A percentile compares a stretch with the other conserved stretches of the same genome.
Evolutionary conservation across 92 coral and sea anemone species (phyloP).

Genomic region (Hydrozoanthus gracilis): DNA sequence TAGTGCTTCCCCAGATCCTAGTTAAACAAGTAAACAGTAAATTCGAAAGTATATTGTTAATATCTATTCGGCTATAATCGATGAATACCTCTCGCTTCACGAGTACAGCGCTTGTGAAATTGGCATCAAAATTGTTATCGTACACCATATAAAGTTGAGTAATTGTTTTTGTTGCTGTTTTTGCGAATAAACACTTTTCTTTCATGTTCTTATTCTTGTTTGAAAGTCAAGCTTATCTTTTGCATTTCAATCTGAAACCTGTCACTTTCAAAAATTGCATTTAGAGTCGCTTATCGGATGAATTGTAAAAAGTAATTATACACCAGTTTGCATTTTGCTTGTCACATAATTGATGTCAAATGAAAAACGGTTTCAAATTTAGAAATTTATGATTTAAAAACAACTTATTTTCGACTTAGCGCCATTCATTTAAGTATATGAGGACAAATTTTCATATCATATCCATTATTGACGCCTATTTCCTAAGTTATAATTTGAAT

Average conservation of each 20-base stretch:
- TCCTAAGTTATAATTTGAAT: conserved; percentile 40
- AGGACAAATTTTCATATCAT: conserved; percentile 1
- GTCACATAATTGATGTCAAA: conserved; percentile 36
- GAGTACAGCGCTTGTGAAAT: not conserved
- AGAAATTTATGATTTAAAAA: conserved; percentile 20
- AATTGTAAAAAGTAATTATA: conserved; percentile 35
- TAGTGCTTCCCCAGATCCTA: conserved; percentile 16
- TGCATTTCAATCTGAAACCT: conserved; percentile 31
- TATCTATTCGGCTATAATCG: conserved; percentile 18
- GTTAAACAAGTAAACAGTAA: conserved; percentile 20
- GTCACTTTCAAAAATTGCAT: conserved; percentile 39
- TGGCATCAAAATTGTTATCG: not conserved
- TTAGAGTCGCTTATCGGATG: conserved; percentile 42
- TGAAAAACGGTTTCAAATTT: conserved; percentile 36
- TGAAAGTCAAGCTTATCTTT: conserved; percentile 6
- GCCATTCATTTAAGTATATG: not conserved
- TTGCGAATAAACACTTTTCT: not conserved
- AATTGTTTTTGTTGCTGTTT: not conserved
- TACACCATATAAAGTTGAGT: not conserved
- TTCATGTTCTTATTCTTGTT: not conserved
- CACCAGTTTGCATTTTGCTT: not conserved
- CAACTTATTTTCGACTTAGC: not conserved
- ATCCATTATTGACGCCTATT: conserved; percentile 26
- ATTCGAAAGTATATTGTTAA: not conserved
- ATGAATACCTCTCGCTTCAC: conserved; percentile 16